These are phyloP conservation scores for Garrulus glandarius DNA, from an alignment of 2,797 vertebrate genomes.

Conservation along the genomic window DNA sequence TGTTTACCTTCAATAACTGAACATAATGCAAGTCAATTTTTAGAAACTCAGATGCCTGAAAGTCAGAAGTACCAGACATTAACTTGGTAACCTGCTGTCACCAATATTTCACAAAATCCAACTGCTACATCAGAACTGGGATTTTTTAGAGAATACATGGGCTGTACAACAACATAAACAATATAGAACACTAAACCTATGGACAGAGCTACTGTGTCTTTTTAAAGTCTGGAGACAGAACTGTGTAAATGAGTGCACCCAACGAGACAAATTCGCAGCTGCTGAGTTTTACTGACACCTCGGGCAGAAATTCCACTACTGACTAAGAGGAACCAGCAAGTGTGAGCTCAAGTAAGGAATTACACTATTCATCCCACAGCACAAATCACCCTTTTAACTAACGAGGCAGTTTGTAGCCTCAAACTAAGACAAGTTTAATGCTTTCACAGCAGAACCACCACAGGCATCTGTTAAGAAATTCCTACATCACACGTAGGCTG, in stretches of 20 bases:
- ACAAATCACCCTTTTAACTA: neutral
- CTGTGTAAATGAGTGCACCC: neutral
- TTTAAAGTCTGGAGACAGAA: neutral
- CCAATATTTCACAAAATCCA: neutral
- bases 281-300: neutral
- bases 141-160: accelerated
- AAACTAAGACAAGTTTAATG: neutral
- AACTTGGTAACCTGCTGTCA: neutral
- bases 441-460: neutral
- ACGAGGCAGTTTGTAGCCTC: neutral
- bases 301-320: neutral
- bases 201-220: neutral
- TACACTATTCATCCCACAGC: neutral
- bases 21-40: neutral
- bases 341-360: neutral
- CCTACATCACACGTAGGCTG: neutral
- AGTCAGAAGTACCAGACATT: neutral
- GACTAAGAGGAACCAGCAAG: neutral
- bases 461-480: neutral
- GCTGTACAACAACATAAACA: neutral
- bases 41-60: neutral
- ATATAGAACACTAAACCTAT: accelerated
- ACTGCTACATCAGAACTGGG: neutral
- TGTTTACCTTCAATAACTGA: neutral
- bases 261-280: neutral